These are phyloP conservation scores for Lepidurus couesii DNA, from an alignment of 1,140 invertebrate species.

Conservation along the genomic window DNA sequence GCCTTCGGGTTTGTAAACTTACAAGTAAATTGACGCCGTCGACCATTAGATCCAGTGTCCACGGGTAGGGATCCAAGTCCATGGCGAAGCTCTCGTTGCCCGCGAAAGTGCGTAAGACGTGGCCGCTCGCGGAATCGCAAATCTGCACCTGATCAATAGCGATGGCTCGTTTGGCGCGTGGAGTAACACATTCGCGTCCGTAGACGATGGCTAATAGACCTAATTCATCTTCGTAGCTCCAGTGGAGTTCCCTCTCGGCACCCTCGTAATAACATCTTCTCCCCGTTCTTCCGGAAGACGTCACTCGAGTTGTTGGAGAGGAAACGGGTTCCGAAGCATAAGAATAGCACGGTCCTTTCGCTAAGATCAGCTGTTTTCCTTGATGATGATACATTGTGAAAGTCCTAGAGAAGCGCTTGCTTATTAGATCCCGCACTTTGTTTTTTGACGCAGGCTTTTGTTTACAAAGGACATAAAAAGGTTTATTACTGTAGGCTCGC, in stretches of 20 bases:
- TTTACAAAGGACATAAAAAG: not conserved
- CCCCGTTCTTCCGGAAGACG: slow-evolving; percentile 3
- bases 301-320: not conserved
- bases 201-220: slow-evolving; percentile 16
- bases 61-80: not conserved
- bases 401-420: not conserved
- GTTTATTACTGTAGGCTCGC: slow-evolving; percentile 12
- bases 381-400: slow-evolving; percentile 10
- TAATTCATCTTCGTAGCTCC: slow-evolving; percentile 18
- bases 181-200: not conserved
- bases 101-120: not conserved
- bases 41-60: not conserved
- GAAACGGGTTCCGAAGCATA: not conserved
- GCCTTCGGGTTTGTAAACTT: not conserved
- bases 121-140: not conserved
- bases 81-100: not conserved
- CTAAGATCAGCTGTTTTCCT: not conserved
- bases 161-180: not conserved
- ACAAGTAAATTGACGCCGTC: not conserved
- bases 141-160: slow-evolving; percentile 2
- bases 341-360: not conserved
- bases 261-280: not conserved
- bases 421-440: not conserved
- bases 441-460: not conserved
- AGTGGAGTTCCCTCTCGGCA: not conserved